These are phyloP conservation scores for Ormyrus rosae DNA, from an alignment of 2,888 invertebrate genomes.

Conservation along the genomic window DNA sequence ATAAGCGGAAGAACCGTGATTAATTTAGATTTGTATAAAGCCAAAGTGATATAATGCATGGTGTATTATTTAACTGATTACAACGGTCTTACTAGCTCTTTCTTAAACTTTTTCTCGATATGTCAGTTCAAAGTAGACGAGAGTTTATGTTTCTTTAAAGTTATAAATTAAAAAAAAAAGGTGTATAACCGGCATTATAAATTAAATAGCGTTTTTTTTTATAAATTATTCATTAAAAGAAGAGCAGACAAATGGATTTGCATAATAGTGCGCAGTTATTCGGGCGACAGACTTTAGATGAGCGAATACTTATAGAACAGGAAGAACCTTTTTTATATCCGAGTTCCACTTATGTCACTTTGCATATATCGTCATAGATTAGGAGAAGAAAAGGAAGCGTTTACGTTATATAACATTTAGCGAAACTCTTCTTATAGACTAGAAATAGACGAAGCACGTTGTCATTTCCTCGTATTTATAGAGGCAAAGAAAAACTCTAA, in stretches of 20 bases:
- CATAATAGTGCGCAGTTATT: not conserved
- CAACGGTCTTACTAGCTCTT: no score
- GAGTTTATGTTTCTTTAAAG: no score
- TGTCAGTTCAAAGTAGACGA: no score
- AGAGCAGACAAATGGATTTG: not conserved
- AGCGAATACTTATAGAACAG: not conserved
- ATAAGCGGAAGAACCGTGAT: no score
- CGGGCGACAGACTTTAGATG: not conserved
- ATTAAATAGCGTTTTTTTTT: no score
- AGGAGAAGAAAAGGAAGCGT: not conserved
- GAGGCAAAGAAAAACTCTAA: not conserved
- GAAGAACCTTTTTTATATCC: not conserved
- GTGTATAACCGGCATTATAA: no score
- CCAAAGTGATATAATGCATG: no score
- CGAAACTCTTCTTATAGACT: conserved; percentile 15
- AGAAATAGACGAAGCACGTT: not conserved
- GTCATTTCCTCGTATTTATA: not conserved
- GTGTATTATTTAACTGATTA: no score
- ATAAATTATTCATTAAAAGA: not conserved
- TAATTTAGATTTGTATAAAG: no score
- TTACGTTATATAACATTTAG: not conserved
- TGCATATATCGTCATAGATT: not conserved
- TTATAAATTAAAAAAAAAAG: no score
- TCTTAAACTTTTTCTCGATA: no score
- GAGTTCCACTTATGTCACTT: conserved; percentile 12